phyloP scores from a whole-genome alignment of 2,888 invertebrate genomes.

The Noctua janthina region DNA sequence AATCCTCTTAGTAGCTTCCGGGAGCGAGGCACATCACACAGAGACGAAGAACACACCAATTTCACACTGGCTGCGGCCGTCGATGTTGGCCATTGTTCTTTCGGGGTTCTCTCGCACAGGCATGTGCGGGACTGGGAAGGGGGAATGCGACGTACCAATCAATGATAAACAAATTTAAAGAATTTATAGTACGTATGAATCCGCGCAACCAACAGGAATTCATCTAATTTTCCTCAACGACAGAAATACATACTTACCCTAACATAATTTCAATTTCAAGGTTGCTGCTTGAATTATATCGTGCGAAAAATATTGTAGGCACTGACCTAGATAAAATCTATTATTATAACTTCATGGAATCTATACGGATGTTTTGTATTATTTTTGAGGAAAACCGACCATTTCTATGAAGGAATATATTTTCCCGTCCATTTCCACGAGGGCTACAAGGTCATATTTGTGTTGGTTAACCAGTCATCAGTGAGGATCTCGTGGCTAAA shows the following conservation, averaged over 20 bases:
- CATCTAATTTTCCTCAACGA: slow-evolving; percentile 21
- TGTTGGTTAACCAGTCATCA: neutral
- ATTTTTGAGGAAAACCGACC: slow-evolving; percentile 2
- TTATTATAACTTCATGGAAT: slow-evolving; percentile 3
- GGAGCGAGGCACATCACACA: too few species aligned
- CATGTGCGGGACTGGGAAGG: too few species aligned
- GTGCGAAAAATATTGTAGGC: neutral
- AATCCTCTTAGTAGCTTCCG: too few species aligned
- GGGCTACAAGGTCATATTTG: neutral
- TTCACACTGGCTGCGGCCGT: too few species aligned
- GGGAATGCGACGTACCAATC: too few species aligned
- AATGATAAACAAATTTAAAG: too few species aligned
- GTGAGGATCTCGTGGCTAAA: neutral
- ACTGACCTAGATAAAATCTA: neutral
- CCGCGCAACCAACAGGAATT: slow-evolving; percentile 8
- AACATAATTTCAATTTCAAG: slow-evolving; percentile 21
- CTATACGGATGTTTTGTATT: neutral
- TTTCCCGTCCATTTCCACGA: neutral
- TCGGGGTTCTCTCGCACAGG: too few species aligned
- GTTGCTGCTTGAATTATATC: slow-evolving; percentile 1
- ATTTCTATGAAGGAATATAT: neutral
- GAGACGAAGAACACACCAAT: too few species aligned
- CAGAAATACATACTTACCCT: neutral
- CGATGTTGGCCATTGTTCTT: too few species aligned
- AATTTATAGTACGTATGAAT: too few species aligned